These are phyloP conservation scores for Neodon shergylaensis DNA, from an alignment of 2,113 vertebrate genomes.

Conservation along the genomic window DNA sequence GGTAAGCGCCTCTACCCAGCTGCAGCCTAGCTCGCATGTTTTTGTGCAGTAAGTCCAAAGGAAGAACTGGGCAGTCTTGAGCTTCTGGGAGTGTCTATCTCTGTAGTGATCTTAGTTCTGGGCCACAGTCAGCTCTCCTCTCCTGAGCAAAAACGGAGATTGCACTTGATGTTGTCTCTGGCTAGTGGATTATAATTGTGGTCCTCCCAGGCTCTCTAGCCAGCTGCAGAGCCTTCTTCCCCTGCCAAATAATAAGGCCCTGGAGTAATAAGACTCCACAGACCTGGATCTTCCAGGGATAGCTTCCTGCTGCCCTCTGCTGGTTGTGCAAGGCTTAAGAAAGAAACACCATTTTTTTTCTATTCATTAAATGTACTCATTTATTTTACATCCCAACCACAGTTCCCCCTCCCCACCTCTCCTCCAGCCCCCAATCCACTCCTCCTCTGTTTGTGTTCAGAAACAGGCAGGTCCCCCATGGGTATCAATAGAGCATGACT, in stretches of 20 bases:
- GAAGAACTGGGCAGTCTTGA: background rate
- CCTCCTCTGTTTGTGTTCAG: background rate
- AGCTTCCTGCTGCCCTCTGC: background rate
- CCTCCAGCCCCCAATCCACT: background rate
- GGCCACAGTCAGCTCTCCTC: background rate
- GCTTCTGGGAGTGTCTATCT: background rate
- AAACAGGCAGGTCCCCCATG: background rate
- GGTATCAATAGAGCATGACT: background rate
- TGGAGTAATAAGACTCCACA: background rate
- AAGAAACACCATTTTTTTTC: background rate
- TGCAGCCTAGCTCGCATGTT: background rate
- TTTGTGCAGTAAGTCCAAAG: background rate
- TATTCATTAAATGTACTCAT: background rate
- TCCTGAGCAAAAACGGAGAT: background rate
- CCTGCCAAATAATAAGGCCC: background rate
- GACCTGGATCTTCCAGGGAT: background rate
- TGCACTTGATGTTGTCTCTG: background rate
- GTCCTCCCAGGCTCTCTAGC: background rate
- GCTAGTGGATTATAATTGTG: background rate
- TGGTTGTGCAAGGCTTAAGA: background rate
- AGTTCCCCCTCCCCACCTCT: background rate
- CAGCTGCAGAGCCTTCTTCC: background rate
- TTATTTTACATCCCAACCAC: background rate
- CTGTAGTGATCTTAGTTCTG: no score
- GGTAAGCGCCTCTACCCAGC: background rate